Evolutionary conservation across 23 tunicate species (phyloP), one percentile per base, ranked within the genome.

Genomic region (Clavelina lepadiformis): DNA sequence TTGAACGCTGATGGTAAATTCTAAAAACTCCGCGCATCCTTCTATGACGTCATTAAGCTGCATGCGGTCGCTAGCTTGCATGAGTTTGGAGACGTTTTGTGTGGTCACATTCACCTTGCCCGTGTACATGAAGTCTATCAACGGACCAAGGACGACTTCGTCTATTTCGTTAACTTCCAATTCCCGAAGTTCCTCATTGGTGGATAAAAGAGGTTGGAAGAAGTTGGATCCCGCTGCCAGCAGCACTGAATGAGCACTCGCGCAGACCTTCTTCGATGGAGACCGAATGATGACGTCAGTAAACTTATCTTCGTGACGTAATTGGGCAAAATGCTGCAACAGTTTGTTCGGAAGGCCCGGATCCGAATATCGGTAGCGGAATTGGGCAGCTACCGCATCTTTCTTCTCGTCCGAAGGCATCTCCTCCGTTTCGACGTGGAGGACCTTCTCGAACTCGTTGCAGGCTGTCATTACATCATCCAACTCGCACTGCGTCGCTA

Each of bases 21-120:
- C 89, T 37, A 89, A 24, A 64, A 53, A 75, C 53, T 81, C 97
- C 7, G 81, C 88, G 35, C 89, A 89, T 27, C 89, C 91, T 38
- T 81, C 89, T 1, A 65, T 61, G 38, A 89, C 44, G 23, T 82
- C 97, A n/a, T 24, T 32, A 22, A 61, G 13, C 56, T 65, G 67
- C 63, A 89, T 33, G 3, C 57, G 3, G 11, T 69, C 57, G 0
- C 74, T 60, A 0, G 71, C 79, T 38, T 56, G 57, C 59, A 89
- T 61, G n/a, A 89, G 66, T 4, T 75, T 41, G 2, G 59, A 33
- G 1, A 75, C 97, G 25, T 60, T 63, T 24, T 71, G 68, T 25
- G 64, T 24, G 38, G 71, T 61, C 33, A 89, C 80, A 29, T 65
- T 57, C 1, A 76, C 63, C 3, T 51, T 63, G 22, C 81, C 97